Evolutionary conservation across 2,888 invertebrate species (phyloP), one percentile per base, ranked within the genome.

Genomic region (Cephus nigrinus): DNA sequence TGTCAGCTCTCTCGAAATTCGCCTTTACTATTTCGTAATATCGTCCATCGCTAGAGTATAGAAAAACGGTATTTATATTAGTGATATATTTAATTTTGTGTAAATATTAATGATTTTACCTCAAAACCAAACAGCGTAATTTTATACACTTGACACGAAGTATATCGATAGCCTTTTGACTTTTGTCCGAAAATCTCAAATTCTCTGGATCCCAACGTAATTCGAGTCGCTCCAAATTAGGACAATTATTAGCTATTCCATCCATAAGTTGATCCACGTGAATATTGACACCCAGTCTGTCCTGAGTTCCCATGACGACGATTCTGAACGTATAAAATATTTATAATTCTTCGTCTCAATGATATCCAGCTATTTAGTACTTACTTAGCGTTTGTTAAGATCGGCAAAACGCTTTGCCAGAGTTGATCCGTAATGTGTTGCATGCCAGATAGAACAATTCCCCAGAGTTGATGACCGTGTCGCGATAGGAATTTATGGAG

Each of bases 11-110:
- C 92, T 99, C 99, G 92, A 99, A 99, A 93, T 99, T 99, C 0
- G 99, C 99, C 92, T 99, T 98, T 68, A 99, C 99, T 84, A 99
- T 96, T 92, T 99, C 99, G 91, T 99, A 99, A 92, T 99, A 99
- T 80, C 99, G 96, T 1, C 99, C 99, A 91, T 99, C 99, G 89
- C 98, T 97, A 92, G 74, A 93, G 93, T 82, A 81, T 82, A 80
- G 83, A 78, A 72, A 12, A n/a, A 23, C 23, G 23, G 9, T 55
- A 55, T 55, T 35, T 71, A 73, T 33, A 36, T 73, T 33, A 35
- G 32, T 0, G 31, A 68, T 30, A 55, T 55, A 68, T 31, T 30
- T 68, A 23, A 30, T 12, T 55, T 1, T 15, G 55, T 9, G 23
- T 23, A 23, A 55, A 23, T 55, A 23, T 55, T 9, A 55, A 23